Percentiles rank a stretch among this genome's conserved stretches.
phyloP scores from a whole-genome alignment of 2,888 invertebrate species.

The Linnaemya vulpina region DNA sequence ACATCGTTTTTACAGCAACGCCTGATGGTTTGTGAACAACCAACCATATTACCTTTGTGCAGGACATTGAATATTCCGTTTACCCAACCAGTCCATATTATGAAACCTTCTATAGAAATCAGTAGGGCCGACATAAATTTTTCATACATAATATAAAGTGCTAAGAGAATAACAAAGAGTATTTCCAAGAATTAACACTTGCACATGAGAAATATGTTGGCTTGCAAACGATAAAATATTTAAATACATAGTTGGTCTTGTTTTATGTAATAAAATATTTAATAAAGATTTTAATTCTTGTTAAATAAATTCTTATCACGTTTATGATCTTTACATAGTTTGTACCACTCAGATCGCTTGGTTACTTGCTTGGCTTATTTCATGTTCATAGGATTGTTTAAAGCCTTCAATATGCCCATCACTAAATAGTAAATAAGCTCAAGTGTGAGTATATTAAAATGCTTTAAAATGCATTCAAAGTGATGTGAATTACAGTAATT shows the following conservation, averaged over 20 bases:
- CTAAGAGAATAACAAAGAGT: neutral
- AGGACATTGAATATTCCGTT: too few relatives aligned
- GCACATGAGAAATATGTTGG: neutral
- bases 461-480: constrained; percentile 81
- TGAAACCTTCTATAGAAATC: neutral
- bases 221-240: constrained; percentile 23
- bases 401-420: constrained; percentile 76
- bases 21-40: too few relatives aligned
- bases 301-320: constrained; percentile 42
- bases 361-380: neutral
- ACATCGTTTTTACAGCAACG: too few relatives aligned
- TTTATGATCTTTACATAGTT: constrained; percentile 27
- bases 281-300: constrained; percentile 31
- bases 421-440: constrained; percentile 41
- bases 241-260: neutral
- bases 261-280: constrained; percentile 42
- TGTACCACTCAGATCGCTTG: constrained; percentile 10
- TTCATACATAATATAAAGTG: neutral
- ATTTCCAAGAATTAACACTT: constrained; percentile 40
- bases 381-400: neutral
- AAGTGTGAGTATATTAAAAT: constrained; percentile 62
- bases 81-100: too few relatives aligned
- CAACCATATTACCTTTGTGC: neutral
- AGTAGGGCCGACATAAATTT: neutral
- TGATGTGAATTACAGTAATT: constrained; percentile 82